Evolutionary conservation across 2,888 invertebrate genomes (phyloP), one percentile per base, ranked within the genome.

Genomic region (Lasioglossum pauxillum): DNA sequence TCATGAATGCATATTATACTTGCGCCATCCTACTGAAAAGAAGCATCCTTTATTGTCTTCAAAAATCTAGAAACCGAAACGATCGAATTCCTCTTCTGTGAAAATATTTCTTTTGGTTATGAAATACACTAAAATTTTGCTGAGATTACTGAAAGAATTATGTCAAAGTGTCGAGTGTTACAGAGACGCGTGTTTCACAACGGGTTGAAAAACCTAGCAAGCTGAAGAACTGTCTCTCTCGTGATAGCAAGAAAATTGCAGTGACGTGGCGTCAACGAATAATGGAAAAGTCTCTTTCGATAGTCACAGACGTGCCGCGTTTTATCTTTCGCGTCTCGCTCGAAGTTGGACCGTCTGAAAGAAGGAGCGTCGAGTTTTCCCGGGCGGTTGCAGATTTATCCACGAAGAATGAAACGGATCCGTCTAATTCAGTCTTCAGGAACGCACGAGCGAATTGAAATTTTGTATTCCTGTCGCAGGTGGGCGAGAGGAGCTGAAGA

Each of bases 391-490:
- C 16, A 5, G 73, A 82, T 64, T 64, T n/a, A 64, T 79, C 78
- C 72, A 2, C 27, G 78, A 31, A 46, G 53, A 60, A 57, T 27
- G 57, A 35, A 74, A 57, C 23, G 53, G 27, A 72, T 73, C 71
- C 53, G 60, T 79, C 72, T 72, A 27, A 71, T 31, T 35, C 57
- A 19, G 44, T 60, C 60, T 53, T 64, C 31, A 27, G 57, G 14
- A 57, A 67, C 60, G 71, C 38, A n/a, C 71, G 23, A 73, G 46
- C 31, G 53, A 78, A 82, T 75, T 82, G 78, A 78, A 84, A 84
- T 84, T 82, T 75, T 77, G 77, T 75, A 41, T 57, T 67, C 44
- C 31, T 14, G 77, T 57, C 41, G 82, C 53, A 7, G 7, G 57
- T 64, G 35, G 23, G 10, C 73, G 35, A 38, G 19, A 27, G 49